phyloP scores from a whole-genome alignment of 2,888 invertebrate species.

The Cheilosia impressa region DNA sequence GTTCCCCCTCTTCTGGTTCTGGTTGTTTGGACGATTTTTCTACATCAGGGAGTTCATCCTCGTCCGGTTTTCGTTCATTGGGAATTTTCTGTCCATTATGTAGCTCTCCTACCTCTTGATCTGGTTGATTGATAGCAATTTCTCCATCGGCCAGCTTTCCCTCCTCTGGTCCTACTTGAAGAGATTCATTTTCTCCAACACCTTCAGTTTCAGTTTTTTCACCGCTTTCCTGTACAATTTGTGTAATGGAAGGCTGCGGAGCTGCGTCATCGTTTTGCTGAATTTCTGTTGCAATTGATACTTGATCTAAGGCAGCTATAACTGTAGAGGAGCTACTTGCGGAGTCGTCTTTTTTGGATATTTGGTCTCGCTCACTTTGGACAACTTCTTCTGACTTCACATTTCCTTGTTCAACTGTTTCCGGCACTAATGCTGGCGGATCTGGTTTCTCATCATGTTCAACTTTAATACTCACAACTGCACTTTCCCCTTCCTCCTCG shows the following conservation, averaged over 20 bases:
- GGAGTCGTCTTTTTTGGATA: neutral
- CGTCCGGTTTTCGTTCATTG: neutral
- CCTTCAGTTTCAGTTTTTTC: neutral
- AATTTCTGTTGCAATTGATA: neutral
- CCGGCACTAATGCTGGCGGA: neutral
- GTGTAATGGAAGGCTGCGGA: neutral
- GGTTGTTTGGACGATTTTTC: neutral
- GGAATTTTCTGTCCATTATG: neutral
- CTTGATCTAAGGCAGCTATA: neutral
- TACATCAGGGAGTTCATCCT: neutral
- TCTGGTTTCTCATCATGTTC: neutral
- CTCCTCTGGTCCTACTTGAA: neutral
- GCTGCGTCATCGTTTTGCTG: neutral
- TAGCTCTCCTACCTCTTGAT: neutral
- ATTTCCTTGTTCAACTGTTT: neutral
- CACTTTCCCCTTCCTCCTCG: constrained; percentile 9
- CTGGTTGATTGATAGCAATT: neutral
- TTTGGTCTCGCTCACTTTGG: neutral
- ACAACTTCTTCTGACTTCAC: neutral
- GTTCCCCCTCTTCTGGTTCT: neutral
- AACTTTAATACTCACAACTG: neutral
- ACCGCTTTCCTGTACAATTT: neutral
- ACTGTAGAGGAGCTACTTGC: neutral
- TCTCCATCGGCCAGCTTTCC: neutral
- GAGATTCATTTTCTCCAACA: too few relatives aligned